Base-by-base conservation (phyloP, 2,888 invertebrate species). In the Fabriciana adippe region DNA sequence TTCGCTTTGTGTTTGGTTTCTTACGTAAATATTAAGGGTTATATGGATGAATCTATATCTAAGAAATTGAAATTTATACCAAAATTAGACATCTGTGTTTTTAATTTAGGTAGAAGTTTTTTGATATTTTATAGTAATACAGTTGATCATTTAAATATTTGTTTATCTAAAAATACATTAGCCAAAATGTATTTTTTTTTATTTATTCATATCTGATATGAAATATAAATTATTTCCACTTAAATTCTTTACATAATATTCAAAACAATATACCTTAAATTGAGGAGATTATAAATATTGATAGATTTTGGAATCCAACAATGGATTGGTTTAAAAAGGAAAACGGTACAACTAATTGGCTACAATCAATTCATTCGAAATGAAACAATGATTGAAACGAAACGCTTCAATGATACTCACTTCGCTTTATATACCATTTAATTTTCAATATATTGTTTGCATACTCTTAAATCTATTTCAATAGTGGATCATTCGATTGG, bases 331-430 rank as follows among this genome's bases (percentile, higher is more conserved):
- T 71, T 65, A 68, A 69, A 67, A 71, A 71, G 72, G 70, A 71
- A 71, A 62, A 57, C 47, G 65, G 59, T 67, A 65, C 69, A 66
- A 68, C 70, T 75, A 73, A 75, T 75, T 74, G 75, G 73, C 61
- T 65, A 68, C 74, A 72, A 73, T 74, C 72, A 73, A 72, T 74
- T 69, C 67, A 71, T 64, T 70, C 66, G 67, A 55, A 72, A 60
- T 68, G 67, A 71, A 73, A 74, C 73, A 74, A 69, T 73, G 73
- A 73, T 72, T 69, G 70, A 65, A 71, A 72, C 66, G 69, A 70
- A 71, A 70, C 61, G 73, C 55, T 63, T 55, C 61, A 65, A 66
- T 66, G 65, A 65, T 68, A 60, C 65, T 57, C 56, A 56, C 51
- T 65, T 69, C 56, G 61, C 60, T 67, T 64, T 67, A 60, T 70